Base-by-base conservation (phyloP, 2,113 vertebrate genomes). In the Pluvianellus socialis region DNA sequence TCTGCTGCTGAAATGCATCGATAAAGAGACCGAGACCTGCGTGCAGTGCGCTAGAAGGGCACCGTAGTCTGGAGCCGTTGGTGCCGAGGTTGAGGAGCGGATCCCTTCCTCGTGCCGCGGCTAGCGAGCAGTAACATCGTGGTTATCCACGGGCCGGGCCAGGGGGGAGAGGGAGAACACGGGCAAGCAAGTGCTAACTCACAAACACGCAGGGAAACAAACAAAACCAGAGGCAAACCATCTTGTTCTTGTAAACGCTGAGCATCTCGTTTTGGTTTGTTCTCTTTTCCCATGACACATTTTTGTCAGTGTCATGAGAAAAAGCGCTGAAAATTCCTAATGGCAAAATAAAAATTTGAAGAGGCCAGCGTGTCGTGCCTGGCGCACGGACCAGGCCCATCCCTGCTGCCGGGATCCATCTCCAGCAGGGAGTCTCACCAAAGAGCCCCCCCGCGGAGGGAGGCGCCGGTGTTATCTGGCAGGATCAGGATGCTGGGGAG, bases 21-120 rank as follows among this genome's bases (percentile, higher is more conserved):
- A 35, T 70, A 80, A 96, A 73, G 45, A 91, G 86, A 73, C 89
- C 68, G 2, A 79, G 91, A 84, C 80, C 83, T 42, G 40, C 67
- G 6, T 26, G 68, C 40, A 4, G 33, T 63, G 80, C 22, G 4
- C n/a, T 33, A 26, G 52, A 50, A 56, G 88, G 73, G 73, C 83
- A 27, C 44, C 47, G 75, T 21, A 30, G 56, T 55, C 55, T 10
- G 62, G 59, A 82, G 89, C 45, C 3, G 3, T 2, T 18, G 3
- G 10, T 33, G 71, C 32, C 1, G 4, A 59, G 28, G 28, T 5
- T 47, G 10, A 4, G 38, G 86, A 75, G 75, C 56, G n/a, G 62
- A 33, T 75, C 76, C 32, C 28, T 53, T 38, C 86, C 77, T 52
- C 10, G 6, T n/a, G 55, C 56, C 20, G 68, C 4, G 4, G 63